Conservation (phyloP, 2,888 invertebrate genomes). For the Oligia strigilis region DNA sequence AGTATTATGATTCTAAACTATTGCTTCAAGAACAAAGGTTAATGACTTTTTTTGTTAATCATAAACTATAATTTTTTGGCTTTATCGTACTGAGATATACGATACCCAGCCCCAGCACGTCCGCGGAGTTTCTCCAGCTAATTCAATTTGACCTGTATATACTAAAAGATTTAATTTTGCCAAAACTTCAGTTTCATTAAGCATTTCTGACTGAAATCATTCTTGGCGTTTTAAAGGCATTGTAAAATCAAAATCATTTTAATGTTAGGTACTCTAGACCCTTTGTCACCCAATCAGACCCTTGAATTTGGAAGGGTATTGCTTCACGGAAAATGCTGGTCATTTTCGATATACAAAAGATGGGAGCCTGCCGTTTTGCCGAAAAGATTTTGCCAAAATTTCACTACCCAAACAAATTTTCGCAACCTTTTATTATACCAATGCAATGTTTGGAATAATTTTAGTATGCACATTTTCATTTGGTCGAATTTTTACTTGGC, state of each 20-base stretch:
- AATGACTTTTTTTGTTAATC: no score
- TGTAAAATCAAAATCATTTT: constrained; percentile 47
- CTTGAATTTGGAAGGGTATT: constrained; percentile 40
- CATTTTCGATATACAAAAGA: constrained; percentile 51
- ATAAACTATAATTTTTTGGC: no score
- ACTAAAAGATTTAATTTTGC: background rate
- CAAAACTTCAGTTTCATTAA: constrained; percentile 10
- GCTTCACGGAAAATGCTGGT: constrained; percentile 37
- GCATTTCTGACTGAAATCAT: constrained; percentile 18
- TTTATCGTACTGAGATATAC: no score
- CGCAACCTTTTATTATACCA: no score
- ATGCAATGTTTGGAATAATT: no score
- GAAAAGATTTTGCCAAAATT: no score
- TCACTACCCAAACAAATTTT: no score
- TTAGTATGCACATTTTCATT: no score
- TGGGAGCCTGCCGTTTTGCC: no score
- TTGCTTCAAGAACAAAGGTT: no score
- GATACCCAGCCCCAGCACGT: background rate
- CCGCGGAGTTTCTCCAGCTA: background rate
- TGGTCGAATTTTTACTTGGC: no score
- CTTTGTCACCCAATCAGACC: constrained; percentile 54
- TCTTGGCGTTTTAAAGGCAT: constrained; percentile 23
- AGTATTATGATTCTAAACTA: no score
- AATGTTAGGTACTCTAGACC: constrained; percentile 33
- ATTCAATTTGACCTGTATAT: background rate